Conservation (phyloP, 2,888 invertebrate genomes). For the Pedicia rivosa region DNA sequence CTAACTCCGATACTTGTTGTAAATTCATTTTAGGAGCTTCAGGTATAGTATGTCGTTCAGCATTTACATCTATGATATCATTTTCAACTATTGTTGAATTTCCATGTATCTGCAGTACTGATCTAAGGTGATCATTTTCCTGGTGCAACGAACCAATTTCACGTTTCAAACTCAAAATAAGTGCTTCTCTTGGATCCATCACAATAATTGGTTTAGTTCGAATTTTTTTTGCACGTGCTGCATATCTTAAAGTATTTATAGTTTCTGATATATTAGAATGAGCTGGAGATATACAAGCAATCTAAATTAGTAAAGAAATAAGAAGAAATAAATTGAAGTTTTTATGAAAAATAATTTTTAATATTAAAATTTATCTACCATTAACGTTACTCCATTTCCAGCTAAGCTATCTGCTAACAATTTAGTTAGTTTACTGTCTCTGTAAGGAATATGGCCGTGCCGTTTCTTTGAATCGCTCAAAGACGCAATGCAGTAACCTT, state of each 20-base stretch:
- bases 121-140: conserved; percentile 76
- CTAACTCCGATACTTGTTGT: conserved; percentile 56
- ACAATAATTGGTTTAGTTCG: conserved; percentile 84
- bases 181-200: conserved; percentile 87
- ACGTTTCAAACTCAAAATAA: conserved; percentile 74
- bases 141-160: conserved; percentile 71
- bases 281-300: conserved; percentile 87
- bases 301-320: conserved; percentile 36
- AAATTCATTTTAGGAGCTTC: conserved; percentile 45
- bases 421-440: conserved; percentile 90
- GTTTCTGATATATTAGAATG: conserved; percentile 75
- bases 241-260: conserved; percentile 81
- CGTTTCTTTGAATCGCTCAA: conserved; percentile 67
- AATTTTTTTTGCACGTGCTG: conserved; percentile 82
- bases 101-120: conserved; percentile 35
- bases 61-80: background rate
- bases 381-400: conserved; percentile 85
- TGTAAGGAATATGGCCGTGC: conserved; percentile 77
- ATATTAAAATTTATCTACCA: conserved; percentile 41
- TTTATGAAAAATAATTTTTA: background rate
- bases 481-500: conserved; percentile 89
- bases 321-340: conserved; percentile 1
- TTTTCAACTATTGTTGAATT: background rate
- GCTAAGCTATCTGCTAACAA: conserved; percentile 83
- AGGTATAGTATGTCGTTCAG: conserved; percentile 10